Percentiles rank a stretch among this genome's conserved stretches.
phyloP scores from a whole-genome alignment of 2,113 vertebrate species.

The Dendrocopos noguchii region DNA sequence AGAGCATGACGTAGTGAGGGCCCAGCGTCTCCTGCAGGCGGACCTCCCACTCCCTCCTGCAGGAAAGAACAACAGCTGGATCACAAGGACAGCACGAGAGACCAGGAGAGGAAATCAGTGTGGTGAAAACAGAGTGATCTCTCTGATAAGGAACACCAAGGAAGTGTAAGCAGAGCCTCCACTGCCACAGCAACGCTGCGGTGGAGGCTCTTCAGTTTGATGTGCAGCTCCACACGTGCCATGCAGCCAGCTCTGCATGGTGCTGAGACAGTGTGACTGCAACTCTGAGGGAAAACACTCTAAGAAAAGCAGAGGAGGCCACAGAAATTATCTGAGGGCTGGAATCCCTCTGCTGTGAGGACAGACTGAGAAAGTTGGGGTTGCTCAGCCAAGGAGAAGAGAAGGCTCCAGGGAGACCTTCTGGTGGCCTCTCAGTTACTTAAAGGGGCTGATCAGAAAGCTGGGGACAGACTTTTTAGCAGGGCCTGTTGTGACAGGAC shows the following conservation, averaged over 20 bases:
- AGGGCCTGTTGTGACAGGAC: too few species aligned
- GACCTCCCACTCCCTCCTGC: conserved; percentile 94
- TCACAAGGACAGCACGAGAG: background rate
- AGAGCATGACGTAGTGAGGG: conserved; percentile 92
- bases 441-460: too few species aligned
- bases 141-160: background rate
- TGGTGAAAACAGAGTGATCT: rapidly evolving
- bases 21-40: conserved; percentile 94
- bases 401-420: too few species aligned
- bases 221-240: rapidly evolving
- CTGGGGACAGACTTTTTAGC: too few species aligned
- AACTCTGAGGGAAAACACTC: background rate
- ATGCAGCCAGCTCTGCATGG: background rate
- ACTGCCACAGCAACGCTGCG: background rate
- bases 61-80: background rate
- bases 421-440: too few species aligned
- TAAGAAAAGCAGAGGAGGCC: background rate
- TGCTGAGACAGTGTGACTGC: background rate
- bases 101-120: background rate
- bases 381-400: too few species aligned
- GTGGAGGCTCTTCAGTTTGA: background rate
- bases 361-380: too few species aligned
- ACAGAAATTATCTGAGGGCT: background rate
- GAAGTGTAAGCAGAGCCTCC: rapidly evolving
- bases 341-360: background rate